Percentiles rank a stretch among this genome's conserved stretches.
Conservation (phyloP, 2,113 vertebrate species). For the Chamaetylas fuelleborni region DNA sequence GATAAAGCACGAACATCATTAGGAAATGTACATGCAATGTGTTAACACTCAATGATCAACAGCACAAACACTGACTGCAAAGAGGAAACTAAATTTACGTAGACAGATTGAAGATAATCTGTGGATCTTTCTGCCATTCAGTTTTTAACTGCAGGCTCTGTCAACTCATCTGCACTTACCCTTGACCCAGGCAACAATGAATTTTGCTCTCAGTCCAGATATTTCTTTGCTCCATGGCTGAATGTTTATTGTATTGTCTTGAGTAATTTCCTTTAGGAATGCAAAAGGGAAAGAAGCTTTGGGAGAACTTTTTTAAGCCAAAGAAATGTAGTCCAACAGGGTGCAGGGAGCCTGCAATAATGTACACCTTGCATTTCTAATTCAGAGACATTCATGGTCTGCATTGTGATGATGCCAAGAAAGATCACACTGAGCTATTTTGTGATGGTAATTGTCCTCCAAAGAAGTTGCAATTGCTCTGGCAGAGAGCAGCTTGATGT, state of each 20-base stretch:
- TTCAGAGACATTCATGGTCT: background rate
- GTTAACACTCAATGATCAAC: background rate
- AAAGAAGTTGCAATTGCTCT: background rate
- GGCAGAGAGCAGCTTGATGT: background rate
- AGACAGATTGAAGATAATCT: background rate
- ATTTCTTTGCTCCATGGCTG: background rate
- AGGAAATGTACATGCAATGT: background rate
- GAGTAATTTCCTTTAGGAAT: slow-evolving; percentile 25
- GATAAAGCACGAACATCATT: background rate
- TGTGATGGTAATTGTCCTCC: background rate
- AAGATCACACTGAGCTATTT: background rate
- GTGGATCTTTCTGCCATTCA: background rate
- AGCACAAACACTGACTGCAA: background rate
- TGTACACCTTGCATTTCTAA: background rate
- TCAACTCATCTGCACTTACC: background rate
- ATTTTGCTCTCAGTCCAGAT: background rate
- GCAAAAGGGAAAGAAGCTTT: background rate
- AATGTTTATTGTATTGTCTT: slow-evolving; percentile 16
- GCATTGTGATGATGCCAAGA: background rate
- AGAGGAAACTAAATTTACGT: background rate
- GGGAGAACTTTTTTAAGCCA: background rate
- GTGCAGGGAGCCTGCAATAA: background rate
- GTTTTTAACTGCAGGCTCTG: background rate
- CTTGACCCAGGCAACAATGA: slow-evolving; percentile 1
- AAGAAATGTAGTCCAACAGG: background rate